Conservation (phyloP, 2,797 vertebrate genomes). For the Tarsius wallacei region DNA sequence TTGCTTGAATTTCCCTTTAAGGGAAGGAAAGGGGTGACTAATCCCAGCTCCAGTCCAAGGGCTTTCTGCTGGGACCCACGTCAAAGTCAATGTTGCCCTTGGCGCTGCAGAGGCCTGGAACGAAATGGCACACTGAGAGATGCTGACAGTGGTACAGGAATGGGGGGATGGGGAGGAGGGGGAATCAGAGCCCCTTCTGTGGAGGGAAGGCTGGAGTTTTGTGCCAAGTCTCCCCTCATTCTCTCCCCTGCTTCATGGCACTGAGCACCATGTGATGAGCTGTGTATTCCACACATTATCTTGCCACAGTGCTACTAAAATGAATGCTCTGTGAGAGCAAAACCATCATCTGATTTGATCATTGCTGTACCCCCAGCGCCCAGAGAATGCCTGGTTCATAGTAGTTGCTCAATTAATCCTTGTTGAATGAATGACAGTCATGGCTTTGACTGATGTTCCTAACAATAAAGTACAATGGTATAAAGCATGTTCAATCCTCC, state of each 20-base stretch:
- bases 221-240: rapidly evolving
- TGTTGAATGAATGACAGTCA: neutral
- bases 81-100: conserved; percentile 81
- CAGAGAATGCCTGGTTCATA: neutral
- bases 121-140: conserved; percentile 43
- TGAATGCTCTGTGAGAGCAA: neutral
- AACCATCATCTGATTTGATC: neutral
- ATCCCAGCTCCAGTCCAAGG: conserved; percentile 4
- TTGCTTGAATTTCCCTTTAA: neutral
- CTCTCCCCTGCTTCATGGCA: no score
- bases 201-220: neutral
- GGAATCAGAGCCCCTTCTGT: neutral
- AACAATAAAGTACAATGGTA: neutral
- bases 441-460: neutral
- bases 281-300: neutral
- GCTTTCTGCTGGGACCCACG: conserved; percentile 44
- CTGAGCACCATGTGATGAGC: neutral
- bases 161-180: neutral
- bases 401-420: neutral
- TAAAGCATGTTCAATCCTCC: neutral
- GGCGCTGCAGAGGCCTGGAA: conserved; percentile 56
- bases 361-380: neutral
- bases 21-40: neutral
- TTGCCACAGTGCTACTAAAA: neutral
- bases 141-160: neutral